Conservation (phyloP, 2,888 invertebrate genomes). For the Dorcus hopei region DNA sequence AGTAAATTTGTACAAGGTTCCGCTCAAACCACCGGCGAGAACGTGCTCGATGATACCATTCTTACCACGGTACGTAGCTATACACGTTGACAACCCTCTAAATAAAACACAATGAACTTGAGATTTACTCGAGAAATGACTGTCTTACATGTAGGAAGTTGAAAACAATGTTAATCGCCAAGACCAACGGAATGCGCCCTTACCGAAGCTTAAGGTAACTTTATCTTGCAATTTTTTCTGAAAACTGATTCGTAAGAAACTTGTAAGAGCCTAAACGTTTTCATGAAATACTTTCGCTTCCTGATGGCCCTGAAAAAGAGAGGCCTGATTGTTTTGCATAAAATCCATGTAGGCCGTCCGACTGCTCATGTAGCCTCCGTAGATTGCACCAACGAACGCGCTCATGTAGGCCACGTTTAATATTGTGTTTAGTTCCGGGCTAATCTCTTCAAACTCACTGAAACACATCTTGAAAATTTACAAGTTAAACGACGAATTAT, state of each 20-base stretch:
- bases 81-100: constrained; percentile 61
- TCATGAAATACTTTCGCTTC: constrained; percentile 62
- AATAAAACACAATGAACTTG: constrained; percentile 30
- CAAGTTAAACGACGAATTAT: background rate
- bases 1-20: constrained; percentile 64
- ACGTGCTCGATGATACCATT: constrained; percentile 66
- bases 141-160: constrained; percentile 63
- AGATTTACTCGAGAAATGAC: background rate
- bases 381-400: constrained; percentile 59
- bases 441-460: constrained; percentile 64
- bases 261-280: constrained; percentile 1
- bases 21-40: constrained; percentile 62
- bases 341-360: constrained; percentile 62
- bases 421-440: constrained; percentile 60
- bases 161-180: constrained; percentile 68
- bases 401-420: constrained; percentile 60
- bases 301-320: constrained; percentile 61
- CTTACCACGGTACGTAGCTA: constrained; percentile 66
- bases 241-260: constrained; percentile 25
- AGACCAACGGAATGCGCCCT: constrained; percentile 69
- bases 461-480: constrained; percentile 32
- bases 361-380: constrained; percentile 64
- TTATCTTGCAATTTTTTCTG: constrained; percentile 70
- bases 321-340: constrained; percentile 72
- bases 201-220: constrained; percentile 66